Conservation (phyloP, 2,888 invertebrate genomes). For the Argyresthia albistria region DNA sequence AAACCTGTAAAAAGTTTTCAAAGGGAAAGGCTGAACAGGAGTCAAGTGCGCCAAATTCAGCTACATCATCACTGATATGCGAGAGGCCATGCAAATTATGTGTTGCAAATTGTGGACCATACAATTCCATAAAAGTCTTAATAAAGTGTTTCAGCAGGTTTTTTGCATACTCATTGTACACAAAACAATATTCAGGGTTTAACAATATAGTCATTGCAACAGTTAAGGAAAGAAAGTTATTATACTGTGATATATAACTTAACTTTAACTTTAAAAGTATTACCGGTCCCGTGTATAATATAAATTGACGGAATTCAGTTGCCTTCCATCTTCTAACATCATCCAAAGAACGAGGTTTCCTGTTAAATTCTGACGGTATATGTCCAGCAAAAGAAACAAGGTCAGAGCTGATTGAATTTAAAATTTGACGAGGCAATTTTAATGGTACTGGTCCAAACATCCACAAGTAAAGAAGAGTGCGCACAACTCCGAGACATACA, state of each 20-base stretch:
- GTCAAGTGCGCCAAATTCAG: constrained; percentile 13
- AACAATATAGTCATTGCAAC: background rate
- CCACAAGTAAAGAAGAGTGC: constrained; percentile 9
- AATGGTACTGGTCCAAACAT: constrained; percentile 11
- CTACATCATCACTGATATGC: constrained; percentile 11
- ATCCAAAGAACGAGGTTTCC: constrained; percentile 13
- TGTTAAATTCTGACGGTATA: constrained; percentile 10
- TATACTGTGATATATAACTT: constrained; percentile 1
- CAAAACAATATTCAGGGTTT: constrained; percentile 5
- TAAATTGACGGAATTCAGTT: constrained; percentile 13
- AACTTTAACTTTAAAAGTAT: constrained; percentile 3
- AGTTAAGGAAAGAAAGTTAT: constrained; percentile 1
- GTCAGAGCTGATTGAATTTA: constrained; percentile 5
- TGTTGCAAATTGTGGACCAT: constrained; percentile 9
- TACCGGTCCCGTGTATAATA: constrained; percentile 10
- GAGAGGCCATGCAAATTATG: constrained; percentile 12
- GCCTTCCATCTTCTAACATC: constrained; percentile 12
- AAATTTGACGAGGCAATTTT: constrained; percentile 6
- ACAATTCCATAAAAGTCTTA: constrained; percentile 6
- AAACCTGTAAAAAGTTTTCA: constrained; percentile 11
- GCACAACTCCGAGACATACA: constrained; percentile 10
- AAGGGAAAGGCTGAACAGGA: constrained; percentile 13
- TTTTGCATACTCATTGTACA: constrained; percentile 5
- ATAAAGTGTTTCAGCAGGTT: constrained; percentile 8
- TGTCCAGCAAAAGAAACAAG: constrained; percentile 8